Conservation (phyloP, 2,113 vertebrate genomes). For the Myotis lucifugus region DNA sequence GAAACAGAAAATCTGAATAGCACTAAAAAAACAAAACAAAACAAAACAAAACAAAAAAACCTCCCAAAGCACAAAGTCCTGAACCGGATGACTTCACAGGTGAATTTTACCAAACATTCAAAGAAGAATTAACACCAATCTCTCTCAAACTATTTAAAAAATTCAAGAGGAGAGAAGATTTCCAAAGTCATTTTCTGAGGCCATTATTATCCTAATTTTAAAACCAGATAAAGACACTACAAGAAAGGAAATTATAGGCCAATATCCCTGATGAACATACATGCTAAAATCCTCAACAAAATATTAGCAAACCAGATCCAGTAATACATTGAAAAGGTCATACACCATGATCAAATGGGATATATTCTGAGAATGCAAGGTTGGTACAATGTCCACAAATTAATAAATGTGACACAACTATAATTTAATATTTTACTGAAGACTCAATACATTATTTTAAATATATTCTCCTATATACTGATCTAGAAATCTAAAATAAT, state of each 20-base stretch:
- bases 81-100: neutral
- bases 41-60: neutral
- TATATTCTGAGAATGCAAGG: neutral
- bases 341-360: neutral
- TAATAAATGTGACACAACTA: neutral
- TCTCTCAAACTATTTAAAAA: neutral
- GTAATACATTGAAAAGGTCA: no score
- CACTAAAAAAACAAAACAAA: neutral
- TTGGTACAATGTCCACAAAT: neutral
- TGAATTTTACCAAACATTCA: neutral
- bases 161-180: neutral
- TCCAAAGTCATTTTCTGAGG: neutral
- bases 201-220: neutral
- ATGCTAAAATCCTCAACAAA: neutral
- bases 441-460: neutral
- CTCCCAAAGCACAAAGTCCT: neutral
- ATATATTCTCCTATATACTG: neutral
- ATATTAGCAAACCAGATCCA: neutral
- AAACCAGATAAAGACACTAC: neutral
- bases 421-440: neutral
- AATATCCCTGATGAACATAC: neutral
- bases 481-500: neutral
- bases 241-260: neutral
- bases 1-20: neutral
- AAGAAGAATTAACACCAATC: neutral